A percentile compares a stretch with the other conserved stretches of the same genome.
These are phyloP conservation scores for Malthinus flaveolus DNA, from an alignment of 2,888 invertebrate genomes.

Conservation along the genomic window DNA sequence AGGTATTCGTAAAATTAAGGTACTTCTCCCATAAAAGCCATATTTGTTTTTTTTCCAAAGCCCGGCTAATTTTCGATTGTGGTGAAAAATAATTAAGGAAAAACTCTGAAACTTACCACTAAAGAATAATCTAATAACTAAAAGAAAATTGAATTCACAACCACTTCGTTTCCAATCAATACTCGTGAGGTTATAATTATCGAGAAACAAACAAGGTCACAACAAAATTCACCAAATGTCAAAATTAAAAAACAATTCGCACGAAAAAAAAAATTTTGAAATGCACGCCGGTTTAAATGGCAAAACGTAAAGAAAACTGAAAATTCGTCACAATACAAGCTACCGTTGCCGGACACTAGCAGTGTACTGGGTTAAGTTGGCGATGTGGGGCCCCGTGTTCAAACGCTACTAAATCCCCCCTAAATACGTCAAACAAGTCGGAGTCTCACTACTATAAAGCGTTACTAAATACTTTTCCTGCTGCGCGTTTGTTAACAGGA, in stretches of 20 bases:
- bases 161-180: neutral
- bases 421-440: slow-evolving; percentile 23
- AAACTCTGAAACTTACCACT: no score
- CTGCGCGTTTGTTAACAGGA: neutral
- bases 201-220: slow-evolving; percentile 1
- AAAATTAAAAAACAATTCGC: neutral
- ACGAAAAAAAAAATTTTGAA: neutral
- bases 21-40: no score
- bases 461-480: slow-evolving; percentile 3
- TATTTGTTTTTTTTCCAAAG: no score
- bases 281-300: slow-evolving; percentile 1
- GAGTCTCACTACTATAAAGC: neutral
- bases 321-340: slow-evolving; percentile 20
- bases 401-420: slow-evolving; percentile 29
- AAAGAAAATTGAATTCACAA: no score
- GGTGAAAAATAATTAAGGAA: no score
- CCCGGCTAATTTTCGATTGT: no score
- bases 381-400: slow-evolving; percentile 17
- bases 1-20: no score
- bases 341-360: slow-evolving; percentile 24
- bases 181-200: neutral
- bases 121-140: no score
- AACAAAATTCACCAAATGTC: slow-evolving; percentile 5
- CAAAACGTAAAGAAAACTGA: slow-evolving; percentile 14
- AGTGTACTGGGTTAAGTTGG: slow-evolving; percentile 24